A percentile compares a stretch with the other conserved stretches of the same genome.
Conservation (phyloP, 2,888 invertebrate species). For the Zele albiditarsus region DNA sequence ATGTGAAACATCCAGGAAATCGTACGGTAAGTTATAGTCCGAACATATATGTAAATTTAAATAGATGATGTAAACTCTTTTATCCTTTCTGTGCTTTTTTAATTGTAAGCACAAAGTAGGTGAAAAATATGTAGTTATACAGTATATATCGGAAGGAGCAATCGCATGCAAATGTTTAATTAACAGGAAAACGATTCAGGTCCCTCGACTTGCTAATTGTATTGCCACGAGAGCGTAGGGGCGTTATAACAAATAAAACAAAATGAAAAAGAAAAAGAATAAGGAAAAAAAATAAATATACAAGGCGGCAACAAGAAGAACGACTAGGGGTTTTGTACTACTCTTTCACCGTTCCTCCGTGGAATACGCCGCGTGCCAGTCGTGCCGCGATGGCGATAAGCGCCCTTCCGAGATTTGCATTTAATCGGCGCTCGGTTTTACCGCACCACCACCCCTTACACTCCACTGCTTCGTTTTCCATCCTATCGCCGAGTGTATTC, state of each 20-base stretch:
- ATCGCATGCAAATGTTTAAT: slow-evolving; percentile 49
- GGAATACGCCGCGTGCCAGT: slow-evolving; percentile 48
- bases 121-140: not conserved
- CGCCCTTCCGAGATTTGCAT: slow-evolving; percentile 59
- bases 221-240: slow-evolving; percentile 36
- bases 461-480: slow-evolving; percentile 22
- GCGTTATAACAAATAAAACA: slow-evolving; percentile 43
- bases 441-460: slow-evolving; percentile 3
- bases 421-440: slow-evolving; percentile 56
- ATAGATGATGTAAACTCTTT: slow-evolving; percentile 8
- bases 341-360: slow-evolving; percentile 26
- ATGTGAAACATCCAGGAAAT: slow-evolving; percentile 90
- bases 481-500: slow-evolving; percentile 33
- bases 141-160: slow-evolving; percentile 12
- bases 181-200: slow-evolving; percentile 51
- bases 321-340: slow-evolving; percentile 32
- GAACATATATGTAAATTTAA: not conserved
- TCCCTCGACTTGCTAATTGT: slow-evolving; percentile 52
- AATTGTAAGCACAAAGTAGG: not conserved
- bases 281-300: slow-evolving; percentile 16
- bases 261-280: slow-evolving; percentile 16
- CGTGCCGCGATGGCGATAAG: slow-evolving; percentile 55
- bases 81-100: not conserved
- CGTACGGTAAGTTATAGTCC: slow-evolving; percentile 81
- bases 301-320: slow-evolving; percentile 37